Evolutionary conservation across 2,797 vertebrate genomes (phyloP), one percentile per base, ranked within the genome.

Genomic region (Lateolabrax maculatus): DNA sequence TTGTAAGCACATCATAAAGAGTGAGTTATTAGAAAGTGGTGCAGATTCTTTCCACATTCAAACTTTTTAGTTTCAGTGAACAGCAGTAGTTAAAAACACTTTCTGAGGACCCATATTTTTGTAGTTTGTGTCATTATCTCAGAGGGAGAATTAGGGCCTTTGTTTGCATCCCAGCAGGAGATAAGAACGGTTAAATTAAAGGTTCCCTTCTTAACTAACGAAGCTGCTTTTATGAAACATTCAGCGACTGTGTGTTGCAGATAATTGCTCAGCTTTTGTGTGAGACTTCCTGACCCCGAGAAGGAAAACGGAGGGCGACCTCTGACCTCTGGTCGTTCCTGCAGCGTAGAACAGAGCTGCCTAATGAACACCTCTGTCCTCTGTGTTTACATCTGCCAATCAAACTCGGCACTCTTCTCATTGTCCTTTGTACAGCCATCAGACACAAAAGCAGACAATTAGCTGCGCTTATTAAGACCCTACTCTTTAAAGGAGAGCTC

Each of bases 281-380:
- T 21, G 65, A 21, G 84, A 87, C 86, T 89, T 91, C 80, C 79
- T 84, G 90, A 93, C 87, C 92, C 89, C 2, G 13, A 11, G 67
- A 81, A 79, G 80, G 79, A 86, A 89, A 89, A 92, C 89, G 91
- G 79, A 77, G 73, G 82, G 71, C 43, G 68, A 92, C 85, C 89
- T 87, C 57, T 94, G 91, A 93, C 90, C 92, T 73, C 72, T n/a
- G 73, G 76, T 79, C 56, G 43, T 91, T 88, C 86, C 56, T 23
- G 77, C 61, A 1, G 82, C 65, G 52, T 80, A 83, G 87, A 93
- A 93, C 84, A 93, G 80, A 90, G 88, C 76, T 9, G 72, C 79
- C 83, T 92, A 93, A 94, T 93, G 90, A 92, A 92, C 90, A 87
- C 84, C 80, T 89, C 84, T 85, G 83, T 87, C 84, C 84, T 90